Conservation (phyloP, 1,140 invertebrate species). For the Hylaeus volcanicus region DNA sequence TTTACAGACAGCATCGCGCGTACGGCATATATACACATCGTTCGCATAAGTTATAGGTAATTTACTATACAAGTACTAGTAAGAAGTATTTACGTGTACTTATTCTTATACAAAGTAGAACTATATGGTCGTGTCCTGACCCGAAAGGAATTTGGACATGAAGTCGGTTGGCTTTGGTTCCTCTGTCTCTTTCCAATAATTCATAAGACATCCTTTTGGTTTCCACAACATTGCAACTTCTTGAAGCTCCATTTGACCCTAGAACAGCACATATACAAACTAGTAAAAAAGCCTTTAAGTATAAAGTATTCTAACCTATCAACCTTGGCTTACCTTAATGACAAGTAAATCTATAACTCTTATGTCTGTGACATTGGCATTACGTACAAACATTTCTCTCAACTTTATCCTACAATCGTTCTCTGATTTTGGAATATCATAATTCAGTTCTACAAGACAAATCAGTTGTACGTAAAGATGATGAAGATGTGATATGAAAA, state of each 20-base stretch:
- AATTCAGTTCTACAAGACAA: conserved; percentile 85
- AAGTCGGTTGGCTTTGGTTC: conserved; percentile 94
- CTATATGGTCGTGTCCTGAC: conserved; percentile 81
- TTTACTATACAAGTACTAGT: conserved; percentile 3
- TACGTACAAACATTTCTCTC: conserved; percentile 89
- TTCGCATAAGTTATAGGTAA: neutral
- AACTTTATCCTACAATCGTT: conserved; percentile 87
- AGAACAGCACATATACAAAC: conserved; percentile 47
- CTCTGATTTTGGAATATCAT: conserved; percentile 88
- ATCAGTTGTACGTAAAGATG: neutral
- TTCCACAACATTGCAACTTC: conserved; percentile 94
- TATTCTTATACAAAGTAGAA: conserved; percentile 3
- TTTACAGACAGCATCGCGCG: neutral
- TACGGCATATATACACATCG: neutral
- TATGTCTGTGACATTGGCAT: conserved; percentile 89
- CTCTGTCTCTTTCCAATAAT: conserved; percentile 91
- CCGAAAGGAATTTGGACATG: conserved; percentile 92
- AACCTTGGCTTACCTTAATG: conserved; percentile 86
- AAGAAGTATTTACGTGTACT: conserved; percentile 4
- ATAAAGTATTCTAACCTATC: too few relatives aligned
- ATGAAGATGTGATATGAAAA: neutral
- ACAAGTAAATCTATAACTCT: conserved; percentile 94
- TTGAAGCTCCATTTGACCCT: conserved; percentile 97
- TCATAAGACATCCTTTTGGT: conserved; percentile 92
- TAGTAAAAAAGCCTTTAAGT: neutral